Conservation (phyloP, 2,888 invertebrate genomes). For the Epirrhoe alternata region DNA sequence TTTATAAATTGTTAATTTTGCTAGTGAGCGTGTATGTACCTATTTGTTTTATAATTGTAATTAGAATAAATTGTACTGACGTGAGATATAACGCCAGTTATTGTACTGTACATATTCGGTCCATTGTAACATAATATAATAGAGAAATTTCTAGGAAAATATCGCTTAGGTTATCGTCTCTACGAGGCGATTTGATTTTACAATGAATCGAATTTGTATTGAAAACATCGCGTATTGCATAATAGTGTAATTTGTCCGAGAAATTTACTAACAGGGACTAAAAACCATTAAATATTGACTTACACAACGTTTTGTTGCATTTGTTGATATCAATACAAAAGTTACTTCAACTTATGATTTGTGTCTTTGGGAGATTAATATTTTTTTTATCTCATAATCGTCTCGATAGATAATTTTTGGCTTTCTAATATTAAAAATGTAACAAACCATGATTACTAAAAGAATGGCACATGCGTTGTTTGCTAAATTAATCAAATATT, state of each 20-base stretch:
- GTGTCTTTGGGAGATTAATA: too few species aligned
- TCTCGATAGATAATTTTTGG: too few species aligned
- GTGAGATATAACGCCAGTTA: conserved; percentile 47
- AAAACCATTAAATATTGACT: background rate
- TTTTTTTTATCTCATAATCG: too few species aligned
- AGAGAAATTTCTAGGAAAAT: conserved; percentile 6
- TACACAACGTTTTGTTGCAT: background rate
- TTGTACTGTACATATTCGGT: conserved; percentile 20
- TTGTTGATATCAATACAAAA: too few species aligned
- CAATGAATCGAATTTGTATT: conserved; percentile 30
- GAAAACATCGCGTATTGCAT: conserved; percentile 22
- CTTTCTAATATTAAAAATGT: too few species aligned
- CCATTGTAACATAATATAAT: conserved; percentile 22
- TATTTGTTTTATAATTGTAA: conserved; percentile 58
- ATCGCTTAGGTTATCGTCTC: background rate
- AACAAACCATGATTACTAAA: too few species aligned
- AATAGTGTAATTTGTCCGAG: conserved; percentile 11
- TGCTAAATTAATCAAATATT: too few species aligned
- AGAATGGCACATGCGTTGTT: too few species aligned
- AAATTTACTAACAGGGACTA: background rate
- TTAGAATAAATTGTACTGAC: conserved; percentile 51
- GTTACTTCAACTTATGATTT: too few species aligned
- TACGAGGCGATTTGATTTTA: conserved; percentile 3
- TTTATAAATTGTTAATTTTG: conserved; percentile 59
- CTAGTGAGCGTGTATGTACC: conserved; percentile 56